phyloP scores from a whole-genome alignment of 1,140 invertebrate genomes.

The Uloborus diversus region DNA sequence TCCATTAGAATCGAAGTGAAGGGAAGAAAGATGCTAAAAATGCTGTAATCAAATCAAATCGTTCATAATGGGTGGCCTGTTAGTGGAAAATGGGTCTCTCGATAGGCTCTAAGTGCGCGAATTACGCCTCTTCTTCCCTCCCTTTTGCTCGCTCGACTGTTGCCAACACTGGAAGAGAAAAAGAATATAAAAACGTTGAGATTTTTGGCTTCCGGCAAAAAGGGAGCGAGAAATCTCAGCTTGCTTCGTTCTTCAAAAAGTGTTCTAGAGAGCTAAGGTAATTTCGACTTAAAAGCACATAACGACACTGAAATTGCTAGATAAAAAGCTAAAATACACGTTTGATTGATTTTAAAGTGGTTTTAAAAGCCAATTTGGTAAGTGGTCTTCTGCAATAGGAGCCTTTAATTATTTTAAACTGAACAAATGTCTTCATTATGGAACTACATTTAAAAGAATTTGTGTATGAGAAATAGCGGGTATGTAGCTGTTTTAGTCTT shows the following conservation, averaged over 20 bases:
- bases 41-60: slow-evolving; percentile 43
- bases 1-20: slow-evolving; percentile 7
- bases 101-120: slow-evolving; percentile 30
- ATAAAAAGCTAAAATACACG: too few relatives aligned
- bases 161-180: neutral
- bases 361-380: too few relatives aligned
- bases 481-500: too few relatives aligned
- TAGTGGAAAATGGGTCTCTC: slow-evolving; percentile 21
- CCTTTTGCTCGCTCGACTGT: neutral
- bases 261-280: neutral
- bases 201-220: neutral
- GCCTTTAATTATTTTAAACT: too few relatives aligned
- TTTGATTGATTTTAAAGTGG: too few relatives aligned
- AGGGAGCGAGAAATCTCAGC: neutral
- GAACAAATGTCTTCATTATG: too few relatives aligned
- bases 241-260: neutral
- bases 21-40: slow-evolving; percentile 20
- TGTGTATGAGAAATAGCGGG: too few relatives aligned
- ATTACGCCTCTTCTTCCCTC: neutral
- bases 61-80: slow-evolving; percentile 37
- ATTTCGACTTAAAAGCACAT: neutral
- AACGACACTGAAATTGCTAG: neutral
- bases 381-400: too few relatives aligned
- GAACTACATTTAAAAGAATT: too few relatives aligned
- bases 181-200: neutral